Evolutionary conservation across 2,888 invertebrate species (phyloP).

Genomic region (Aphodius sticticus): DNA sequence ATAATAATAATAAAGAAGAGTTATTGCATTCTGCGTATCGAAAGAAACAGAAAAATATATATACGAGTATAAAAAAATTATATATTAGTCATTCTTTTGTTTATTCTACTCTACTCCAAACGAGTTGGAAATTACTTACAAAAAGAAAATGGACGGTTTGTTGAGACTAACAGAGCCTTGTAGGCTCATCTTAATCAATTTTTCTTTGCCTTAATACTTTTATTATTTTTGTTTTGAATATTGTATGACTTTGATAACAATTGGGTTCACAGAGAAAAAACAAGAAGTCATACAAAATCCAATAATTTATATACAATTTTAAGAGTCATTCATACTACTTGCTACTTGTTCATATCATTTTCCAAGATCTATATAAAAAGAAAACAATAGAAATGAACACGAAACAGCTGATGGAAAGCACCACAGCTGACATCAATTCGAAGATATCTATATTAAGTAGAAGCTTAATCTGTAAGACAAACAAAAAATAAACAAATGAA

Average conservation of each 20-base stretch:
- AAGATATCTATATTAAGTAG: slow-evolving; percentile 9
- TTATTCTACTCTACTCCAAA: slow-evolving; percentile 11
- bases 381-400: slow-evolving; percentile 25
- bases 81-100: slow-evolving; percentile 21
- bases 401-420: slow-evolving; percentile 13
- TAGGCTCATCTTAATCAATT: slow-evolving; percentile 14
- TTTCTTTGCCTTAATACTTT: slow-evolving; percentile 10
- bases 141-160: slow-evolving; percentile 23
- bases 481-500: slow-evolving; percentile 5
- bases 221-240: slow-evolving; percentile 10
- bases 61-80: slow-evolving; percentile 16
- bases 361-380: background rate
- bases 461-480: slow-evolving; percentile 12
- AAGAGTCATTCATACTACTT: slow-evolving; percentile 8
- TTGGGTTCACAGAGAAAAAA: slow-evolving; percentile 15
- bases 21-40: background rate
- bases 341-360: slow-evolving; percentile 4
- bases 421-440: slow-evolving; percentile 16
- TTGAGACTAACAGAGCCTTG: slow-evolving; percentile 19
- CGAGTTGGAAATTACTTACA: slow-evolving; percentile 19
- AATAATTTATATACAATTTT: slow-evolving; percentile 21
- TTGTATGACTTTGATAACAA: slow-evolving; percentile 19
- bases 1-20: slow-evolving; percentile 12
- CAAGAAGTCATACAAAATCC: slow-evolving; percentile 17
- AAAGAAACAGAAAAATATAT: slow-evolving; percentile 12